A percentile compares a stretch with the other conserved stretches of the same genome.
Conservation (phyloP, 2,888 invertebrate species). For the Latrodectus elegans region DNA sequence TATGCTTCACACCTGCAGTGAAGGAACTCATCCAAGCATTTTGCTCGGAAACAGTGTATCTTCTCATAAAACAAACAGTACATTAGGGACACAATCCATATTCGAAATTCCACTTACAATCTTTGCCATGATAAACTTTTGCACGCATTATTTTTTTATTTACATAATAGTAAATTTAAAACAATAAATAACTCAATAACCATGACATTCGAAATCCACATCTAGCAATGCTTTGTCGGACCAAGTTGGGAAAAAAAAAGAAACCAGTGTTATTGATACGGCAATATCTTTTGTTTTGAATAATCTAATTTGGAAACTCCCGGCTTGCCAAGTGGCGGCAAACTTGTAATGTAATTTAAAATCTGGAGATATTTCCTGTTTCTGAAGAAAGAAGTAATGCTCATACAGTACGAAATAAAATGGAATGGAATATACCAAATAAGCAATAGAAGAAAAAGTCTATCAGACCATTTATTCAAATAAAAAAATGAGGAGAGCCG, state of each 20-base stretch:
- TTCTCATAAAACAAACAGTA: too few species aligned
- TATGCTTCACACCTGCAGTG: too few species aligned
- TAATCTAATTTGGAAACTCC: conserved; percentile 48
- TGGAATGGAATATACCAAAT: conserved; percentile 19
- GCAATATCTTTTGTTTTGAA: conserved; percentile 36
- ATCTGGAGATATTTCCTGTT: conserved; percentile 36
- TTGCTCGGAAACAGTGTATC: too few species aligned
- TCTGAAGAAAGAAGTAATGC: conserved; percentile 17
- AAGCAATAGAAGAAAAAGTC: conserved; percentile 28
- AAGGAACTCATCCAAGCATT: too few species aligned
- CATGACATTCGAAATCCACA: not conserved
- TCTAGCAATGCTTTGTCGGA: not conserved
- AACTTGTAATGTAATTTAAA: conserved; percentile 60
- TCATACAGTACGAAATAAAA: conserved; percentile 16
- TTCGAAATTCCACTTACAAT: too few species aligned
- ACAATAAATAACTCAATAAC: conserved; percentile 6
- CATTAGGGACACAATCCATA: too few species aligned
- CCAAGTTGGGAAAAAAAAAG: not conserved
- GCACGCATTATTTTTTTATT: too few species aligned
- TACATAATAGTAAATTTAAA: not conserved
- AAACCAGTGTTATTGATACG: not conserved
- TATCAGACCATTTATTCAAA: conserved; percentile 53
- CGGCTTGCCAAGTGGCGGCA: conserved; percentile 3
- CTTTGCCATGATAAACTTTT: too few species aligned
- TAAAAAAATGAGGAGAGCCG: not conserved